These are phyloP conservation scores for Malurus splendens DNA, from an alignment of 2,797 vertebrate genomes.

Conservation along the genomic window DNA sequence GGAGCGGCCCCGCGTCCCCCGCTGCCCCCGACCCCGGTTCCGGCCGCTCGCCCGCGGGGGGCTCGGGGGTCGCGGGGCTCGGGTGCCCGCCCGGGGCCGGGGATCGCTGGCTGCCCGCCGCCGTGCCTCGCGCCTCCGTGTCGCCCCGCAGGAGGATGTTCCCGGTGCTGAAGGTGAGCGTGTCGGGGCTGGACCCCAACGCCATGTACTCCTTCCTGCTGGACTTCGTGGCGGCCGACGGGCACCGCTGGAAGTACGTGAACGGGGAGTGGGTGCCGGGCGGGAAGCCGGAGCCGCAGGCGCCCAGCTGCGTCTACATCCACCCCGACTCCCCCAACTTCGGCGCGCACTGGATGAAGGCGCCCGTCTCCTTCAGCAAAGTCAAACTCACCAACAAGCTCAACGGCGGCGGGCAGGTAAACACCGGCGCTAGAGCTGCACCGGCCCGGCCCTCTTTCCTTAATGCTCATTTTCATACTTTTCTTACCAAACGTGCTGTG, in stretches of 20 bases:
- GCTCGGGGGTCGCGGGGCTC: neutral
- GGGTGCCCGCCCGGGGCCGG: too few species aligned
- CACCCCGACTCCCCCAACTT: constrained; percentile 82
- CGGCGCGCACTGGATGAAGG: constrained; percentile 83
- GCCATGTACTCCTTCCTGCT: constrained; percentile 82
- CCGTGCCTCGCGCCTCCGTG: neutral
- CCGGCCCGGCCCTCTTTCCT: too few species aligned
- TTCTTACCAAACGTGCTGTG: accelerated
- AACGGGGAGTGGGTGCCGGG: constrained; percentile 84
- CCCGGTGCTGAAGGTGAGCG: constrained; percentile 78
- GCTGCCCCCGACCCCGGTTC: neutral
- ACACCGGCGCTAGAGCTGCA: neutral
- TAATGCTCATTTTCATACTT: accelerated
- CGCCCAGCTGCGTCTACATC: constrained; percentile 82
- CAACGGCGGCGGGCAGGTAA: constrained; percentile 79
- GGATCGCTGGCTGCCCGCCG: neutral
- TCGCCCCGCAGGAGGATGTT: constrained; percentile 77
- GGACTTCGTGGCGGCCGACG: constrained; percentile 79
- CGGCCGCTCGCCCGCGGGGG: neutral
- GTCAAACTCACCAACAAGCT: constrained; percentile 84
- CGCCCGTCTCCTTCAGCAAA: constrained; percentile 80
- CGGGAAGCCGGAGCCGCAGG: constrained; percentile 81
- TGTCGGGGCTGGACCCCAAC: constrained; percentile 79
- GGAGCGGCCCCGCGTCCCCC: neutral
- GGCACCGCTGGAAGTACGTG: constrained; percentile 81